Evolutionary conservation across 2,888 invertebrate species (phyloP).

Genomic region (Sphinx pinastri): DNA sequence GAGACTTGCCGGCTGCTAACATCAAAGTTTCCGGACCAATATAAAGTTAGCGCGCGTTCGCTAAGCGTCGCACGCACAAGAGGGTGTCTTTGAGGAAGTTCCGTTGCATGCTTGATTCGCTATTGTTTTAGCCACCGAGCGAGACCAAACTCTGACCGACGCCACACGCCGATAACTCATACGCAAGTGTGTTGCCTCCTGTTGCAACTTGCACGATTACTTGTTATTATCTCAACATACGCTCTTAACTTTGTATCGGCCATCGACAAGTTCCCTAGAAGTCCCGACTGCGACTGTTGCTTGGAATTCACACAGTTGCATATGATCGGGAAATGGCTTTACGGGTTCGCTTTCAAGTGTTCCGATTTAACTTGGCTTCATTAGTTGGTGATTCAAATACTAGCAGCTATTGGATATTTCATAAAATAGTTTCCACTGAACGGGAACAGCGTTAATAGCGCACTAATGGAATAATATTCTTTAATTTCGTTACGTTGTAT

Average conservation of each 20-base stretch:
- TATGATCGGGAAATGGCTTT: conserved; percentile 46
- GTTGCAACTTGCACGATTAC: conserved; percentile 69
- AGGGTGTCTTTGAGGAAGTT: conserved; percentile 79
- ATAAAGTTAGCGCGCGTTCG: conserved; percentile 75
- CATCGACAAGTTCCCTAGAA: conserved; percentile 58
- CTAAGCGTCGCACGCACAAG: conserved; percentile 78
- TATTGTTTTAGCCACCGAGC: conserved; percentile 75
- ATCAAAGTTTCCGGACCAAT: conserved; percentile 78
- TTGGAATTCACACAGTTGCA: conserved; percentile 47
- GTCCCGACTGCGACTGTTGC: conserved; percentile 51
- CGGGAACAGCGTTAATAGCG: background rate
- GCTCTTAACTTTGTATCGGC: conserved; percentile 67
- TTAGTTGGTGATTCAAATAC: conserved; percentile 38
- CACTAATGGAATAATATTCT: conserved; percentile 9
- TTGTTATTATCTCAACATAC: conserved; percentile 73
- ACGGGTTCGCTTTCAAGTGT: conserved; percentile 44
- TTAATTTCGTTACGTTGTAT: conserved; percentile 33
- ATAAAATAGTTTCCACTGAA: background rate
- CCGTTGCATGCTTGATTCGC: conserved; percentile 81
- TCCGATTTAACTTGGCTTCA: conserved; percentile 39
- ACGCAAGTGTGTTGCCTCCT: conserved; percentile 66
- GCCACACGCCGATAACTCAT: conserved; percentile 57
- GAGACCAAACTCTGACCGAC: conserved; percentile 73
- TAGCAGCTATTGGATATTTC: background rate
- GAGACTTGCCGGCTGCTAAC: conserved; percentile 50